Evolutionary conservation across 2,888 invertebrate species (phyloP), one percentile per base, ranked within the genome.

Genomic region (Trachelus stipa): DNA sequence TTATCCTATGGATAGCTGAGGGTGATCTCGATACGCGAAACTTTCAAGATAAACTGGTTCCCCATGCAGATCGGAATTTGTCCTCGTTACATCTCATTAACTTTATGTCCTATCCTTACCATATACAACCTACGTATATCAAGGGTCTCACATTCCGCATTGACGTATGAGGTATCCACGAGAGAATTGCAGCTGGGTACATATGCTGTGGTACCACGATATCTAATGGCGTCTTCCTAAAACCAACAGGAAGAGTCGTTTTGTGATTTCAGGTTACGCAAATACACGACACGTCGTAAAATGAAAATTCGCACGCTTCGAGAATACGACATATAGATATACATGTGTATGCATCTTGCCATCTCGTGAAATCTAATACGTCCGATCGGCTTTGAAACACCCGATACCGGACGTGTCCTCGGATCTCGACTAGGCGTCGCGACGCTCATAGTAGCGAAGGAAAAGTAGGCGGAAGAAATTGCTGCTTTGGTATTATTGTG

Each of bases 21-120:
- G 35, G 33, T 81, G 87, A 82, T 86, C 85, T 81, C 83, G 76
- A 85, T 87, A 85, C 79, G 79, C 80, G 76, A 83, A 86, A 87
- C 86, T 88, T 89, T 88, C 87, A 83, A 85, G 85, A 87, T 84
- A 85, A 89, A 88, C 86, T 84, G 85, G 86, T 85, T 79, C 73
- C 69, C 69, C 35, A 76, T 82, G 80, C 78, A 76, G 84, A 83
- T 84, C 79, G 87, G 90, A 89, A 89, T 90, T 89, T 87, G 89
- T 88, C 86, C 90, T 80, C 88, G 87, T 87, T 90, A 86, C 89
- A 87, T 89, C 85, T 85, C 85, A 88, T 89, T 90, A 88, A 82
- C 80, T 82, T 81, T 30, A 78, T 78, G 81, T 75, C 31, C 69
- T 77, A 34, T 76, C 80, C 68, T 74, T 15, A 31, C 40, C 76